These are phyloP conservation scores for Istiophorus platypterus DNA, from an alignment of 2,113 vertebrate species.

Conservation along the genomic window DNA sequence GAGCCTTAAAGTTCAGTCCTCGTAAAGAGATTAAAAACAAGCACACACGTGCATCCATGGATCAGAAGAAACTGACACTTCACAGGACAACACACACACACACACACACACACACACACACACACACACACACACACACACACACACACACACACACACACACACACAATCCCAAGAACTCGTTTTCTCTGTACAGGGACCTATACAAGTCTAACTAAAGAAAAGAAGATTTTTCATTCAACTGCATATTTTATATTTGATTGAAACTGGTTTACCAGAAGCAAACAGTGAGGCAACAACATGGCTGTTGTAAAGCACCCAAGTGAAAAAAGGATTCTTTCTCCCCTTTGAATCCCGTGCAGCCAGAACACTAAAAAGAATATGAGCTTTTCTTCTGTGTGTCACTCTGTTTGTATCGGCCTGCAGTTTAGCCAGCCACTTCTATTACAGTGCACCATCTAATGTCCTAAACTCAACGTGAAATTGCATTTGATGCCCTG, in stretches of 20 bases:
- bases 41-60: not conserved
- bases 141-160: not conserved
- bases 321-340: not conserved
- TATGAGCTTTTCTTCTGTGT: slow-evolving; percentile 24
- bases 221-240: slow-evolving; percentile 18
- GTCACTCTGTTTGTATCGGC: slow-evolving; percentile 16
- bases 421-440: slow-evolving; percentile 16
- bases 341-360: slow-evolving; percentile 32
- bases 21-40: not conserved
- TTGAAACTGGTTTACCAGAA: slow-evolving; percentile 46
- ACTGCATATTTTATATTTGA: slow-evolving; percentile 44
- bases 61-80: not conserved
- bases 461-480: slow-evolving; percentile 57
- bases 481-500: slow-evolving; percentile 63
- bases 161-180: not conserved
- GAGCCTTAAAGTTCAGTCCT: not conserved
- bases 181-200: slow-evolving; percentile 26
- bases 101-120: not conserved
- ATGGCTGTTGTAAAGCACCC: slow-evolving; percentile 24
- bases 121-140: slow-evolving; percentile 1
- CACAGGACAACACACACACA: not conserved
- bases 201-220: slow-evolving; percentile 15
- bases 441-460: slow-evolving; percentile 30
- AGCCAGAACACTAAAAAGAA: slow-evolving; percentile 49
- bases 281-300: slow-evolving; percentile 35